Percentiles rank a stretch among this genome's conserved stretches.
Evolutionary conservation across 1,140 invertebrate genomes (phyloP).

Genomic region (Littorina saxatilis): DNA sequence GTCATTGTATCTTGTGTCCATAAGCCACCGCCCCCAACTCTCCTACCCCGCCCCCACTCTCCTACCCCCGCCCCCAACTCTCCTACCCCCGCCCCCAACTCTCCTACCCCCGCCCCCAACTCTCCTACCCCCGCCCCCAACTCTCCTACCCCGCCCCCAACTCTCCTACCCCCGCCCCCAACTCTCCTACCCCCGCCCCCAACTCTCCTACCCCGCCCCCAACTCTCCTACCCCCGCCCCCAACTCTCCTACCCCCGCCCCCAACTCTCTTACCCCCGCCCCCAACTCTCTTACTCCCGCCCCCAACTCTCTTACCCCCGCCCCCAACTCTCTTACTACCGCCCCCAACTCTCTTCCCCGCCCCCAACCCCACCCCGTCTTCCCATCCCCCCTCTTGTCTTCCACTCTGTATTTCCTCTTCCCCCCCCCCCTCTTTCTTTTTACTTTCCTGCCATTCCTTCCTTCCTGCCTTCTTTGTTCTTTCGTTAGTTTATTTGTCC

Average conservation of each 20-base stretch:
- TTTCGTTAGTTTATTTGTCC: not conserved
- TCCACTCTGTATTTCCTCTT: too few relatives aligned
- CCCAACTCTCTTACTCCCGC: not conserved
- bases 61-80: too few relatives aligned
- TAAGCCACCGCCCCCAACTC: too few relatives aligned
- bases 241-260: constrained; percentile 9
- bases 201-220: not conserved
- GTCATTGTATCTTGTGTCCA: too few relatives aligned
- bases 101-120: not conserved
- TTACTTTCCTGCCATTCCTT: too few relatives aligned
- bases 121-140: not conserved
- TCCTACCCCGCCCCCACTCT: too few relatives aligned
- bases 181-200: not conserved
- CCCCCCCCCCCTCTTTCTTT: too few relatives aligned
- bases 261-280: constrained; percentile 6
- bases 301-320: not conserved
- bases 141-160: not conserved
- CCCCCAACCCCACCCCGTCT: too few relatives aligned
- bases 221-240: not conserved
- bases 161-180: not conserved
- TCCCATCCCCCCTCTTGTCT: too few relatives aligned
- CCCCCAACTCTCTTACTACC: not conserved
- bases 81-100: too few relatives aligned
- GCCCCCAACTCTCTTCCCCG: too few relatives aligned
- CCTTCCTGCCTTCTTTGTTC: too few relatives aligned